Evolutionary conservation across 2,797 vertebrate species (phyloP), one percentile per base, ranked within the genome.

Genomic region (Takifugu rubripes): DNA sequence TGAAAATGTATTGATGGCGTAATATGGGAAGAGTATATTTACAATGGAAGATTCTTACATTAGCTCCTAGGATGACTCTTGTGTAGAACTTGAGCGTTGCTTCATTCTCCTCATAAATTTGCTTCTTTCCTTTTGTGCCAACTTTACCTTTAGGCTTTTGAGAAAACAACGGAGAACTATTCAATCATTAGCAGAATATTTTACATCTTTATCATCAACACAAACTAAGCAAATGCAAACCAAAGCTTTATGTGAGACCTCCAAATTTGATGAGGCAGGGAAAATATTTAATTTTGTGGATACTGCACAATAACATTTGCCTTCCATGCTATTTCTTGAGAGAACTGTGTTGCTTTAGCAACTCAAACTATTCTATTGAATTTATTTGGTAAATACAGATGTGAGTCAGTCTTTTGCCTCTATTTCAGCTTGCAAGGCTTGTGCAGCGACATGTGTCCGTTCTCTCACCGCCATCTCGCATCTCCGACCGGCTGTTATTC

Each of bases 81-180:
- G 91, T 89, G 74, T 99, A 98, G 85, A 99, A 98, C 56, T 93
- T 96, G 36, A 98, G 86, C 0, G 96, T 98, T 8, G 92, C 90
- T 48, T 91, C 90, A 61, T 99, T 98, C 82, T 98, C 97, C 82
- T 98, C 96, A 33, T 91, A 91, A 75, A 98, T 98, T 86, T 98
- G 96, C 84, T 96, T 98, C 88, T 99, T 98, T 58, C 97, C 97
- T 86, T 97, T 98, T 0, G 96, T 98, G 81, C 93, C 97, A 61
- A 96, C 92, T 86, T 99, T 98, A 31, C 95, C 95, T 90, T 98
- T 99, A 69, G 96, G 95, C 96, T 98, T 71, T 48, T 16, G 31
- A 1, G 1, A 53, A 67, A 58, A 72, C 42, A 68, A 40, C 27
- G 66, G 0, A 65, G 2, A 50, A 15, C 2, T 17, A 12, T 12